phyloP scores from a whole-genome alignment of 2,888 invertebrate genomes.

The Sinopyrophorus schimmeli region DNA sequence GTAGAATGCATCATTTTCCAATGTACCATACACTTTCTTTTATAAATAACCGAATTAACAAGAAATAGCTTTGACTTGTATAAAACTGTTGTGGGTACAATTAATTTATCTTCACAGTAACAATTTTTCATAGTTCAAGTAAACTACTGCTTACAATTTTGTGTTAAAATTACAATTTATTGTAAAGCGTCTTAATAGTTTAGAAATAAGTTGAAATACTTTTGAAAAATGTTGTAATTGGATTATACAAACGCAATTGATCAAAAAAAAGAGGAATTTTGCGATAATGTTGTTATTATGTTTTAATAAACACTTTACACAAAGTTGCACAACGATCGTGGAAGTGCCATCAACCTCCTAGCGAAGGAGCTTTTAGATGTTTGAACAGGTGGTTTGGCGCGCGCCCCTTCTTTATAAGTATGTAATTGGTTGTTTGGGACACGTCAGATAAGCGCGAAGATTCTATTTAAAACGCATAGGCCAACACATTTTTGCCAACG shows the following conservation, averaged over 20 bases:
- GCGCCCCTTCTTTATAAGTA: too few relatives aligned
- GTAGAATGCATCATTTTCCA: not conserved
- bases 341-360: not conserved
- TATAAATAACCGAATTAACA: slow-evolving; percentile 6
- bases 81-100: not conserved
- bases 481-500: slow-evolving; percentile 1
- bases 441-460: not conserved
- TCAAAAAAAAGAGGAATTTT: not conserved
- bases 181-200: too few relatives aligned
- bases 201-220: too few relatives aligned
- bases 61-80: not conserved
- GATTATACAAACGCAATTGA: not conserved
- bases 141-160: too few relatives aligned
- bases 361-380: not conserved
- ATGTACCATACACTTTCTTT: slow-evolving; percentile 3
- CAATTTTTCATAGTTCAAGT: too few relatives aligned
- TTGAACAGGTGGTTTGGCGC: slow-evolving; percentile 7
- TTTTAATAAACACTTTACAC: slow-evolving; percentile 5
- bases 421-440: slow-evolving; percentile 3
- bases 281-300: not conserved
- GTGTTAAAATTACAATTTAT: too few relatives aligned
- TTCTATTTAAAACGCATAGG: not conserved
- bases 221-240: too few relatives aligned
- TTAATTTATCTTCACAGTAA: not conserved
- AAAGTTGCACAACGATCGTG: slow-evolving; percentile 16